Percentiles rank a stretch among this genome's conserved stretches.
phyloP scores from a whole-genome alignment of 2,888 invertebrate species.

The Tenthredo distinguenda region DNA sequence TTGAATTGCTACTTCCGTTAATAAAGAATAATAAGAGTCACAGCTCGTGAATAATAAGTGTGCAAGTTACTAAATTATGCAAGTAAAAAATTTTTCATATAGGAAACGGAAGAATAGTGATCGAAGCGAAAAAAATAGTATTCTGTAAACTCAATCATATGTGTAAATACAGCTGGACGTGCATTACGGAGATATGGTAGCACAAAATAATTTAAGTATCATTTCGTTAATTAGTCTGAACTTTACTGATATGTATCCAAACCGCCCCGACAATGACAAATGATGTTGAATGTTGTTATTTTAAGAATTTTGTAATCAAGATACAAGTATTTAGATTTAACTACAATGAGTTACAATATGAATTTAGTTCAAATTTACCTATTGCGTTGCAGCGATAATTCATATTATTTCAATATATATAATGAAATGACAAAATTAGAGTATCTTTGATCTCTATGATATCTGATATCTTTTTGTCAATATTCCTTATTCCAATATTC shows the following conservation, averaged over 20 bases:
- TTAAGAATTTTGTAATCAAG: not conserved
- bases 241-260: conserved; percentile 13
- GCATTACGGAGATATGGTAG: not conserved
- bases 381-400: not conserved
- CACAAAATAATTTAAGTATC: not conserved
- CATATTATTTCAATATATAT: not conserved
- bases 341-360: not conserved
- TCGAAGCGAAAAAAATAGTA: not conserved
- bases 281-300: not conserved
- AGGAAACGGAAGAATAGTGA: not conserved
- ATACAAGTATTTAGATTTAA: not conserved
- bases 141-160: not conserved
- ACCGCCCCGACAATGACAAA: not conserved
- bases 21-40: not conserved
- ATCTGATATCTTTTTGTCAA: not conserved
- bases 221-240: not conserved
- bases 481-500: no score
- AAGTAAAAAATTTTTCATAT: not conserved
- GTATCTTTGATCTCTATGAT: not conserved
- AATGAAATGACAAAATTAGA: not conserved
- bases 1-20: not conserved
- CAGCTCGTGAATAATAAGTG: not conserved
- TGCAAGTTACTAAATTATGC: not conserved
- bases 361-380: not conserved
- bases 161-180: not conserved